Conservation (phyloP, 2,888 invertebrate genomes). For the Platycnemis pennipes region DNA sequence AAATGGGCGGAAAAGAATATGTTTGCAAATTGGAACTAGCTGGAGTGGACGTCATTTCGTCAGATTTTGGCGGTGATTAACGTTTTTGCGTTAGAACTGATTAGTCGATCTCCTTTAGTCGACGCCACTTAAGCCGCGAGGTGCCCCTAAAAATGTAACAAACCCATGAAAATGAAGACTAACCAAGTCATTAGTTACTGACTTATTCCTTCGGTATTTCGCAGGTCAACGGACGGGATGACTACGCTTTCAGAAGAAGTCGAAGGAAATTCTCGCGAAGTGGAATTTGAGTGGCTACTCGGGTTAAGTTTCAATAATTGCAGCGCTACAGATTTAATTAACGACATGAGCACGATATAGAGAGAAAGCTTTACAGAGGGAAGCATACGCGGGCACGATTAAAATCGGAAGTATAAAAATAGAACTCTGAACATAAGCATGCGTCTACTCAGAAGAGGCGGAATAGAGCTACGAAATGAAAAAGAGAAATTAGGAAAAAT, state of each 20-base stretch:
- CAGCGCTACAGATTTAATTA: background rate
- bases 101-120: conserved; percentile 32
- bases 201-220: background rate
- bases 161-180: too few relatives aligned
- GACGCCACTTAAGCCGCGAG: background rate
- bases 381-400: background rate
- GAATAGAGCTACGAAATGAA: background rate
- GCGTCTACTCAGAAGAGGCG: background rate
- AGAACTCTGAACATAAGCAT: background rate
- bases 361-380: background rate
- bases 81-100: too few relatives aligned
- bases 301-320: background rate
- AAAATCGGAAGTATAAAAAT: background rate
- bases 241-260: too few relatives aligned
- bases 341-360: background rate
- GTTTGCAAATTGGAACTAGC: too few relatives aligned
- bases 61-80: background rate
- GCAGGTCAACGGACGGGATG: too few relatives aligned
- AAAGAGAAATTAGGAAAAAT: background rate
- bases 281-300: background rate
- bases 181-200: background rate
- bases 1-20: too few relatives aligned
- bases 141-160: background rate
- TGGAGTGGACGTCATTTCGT: background rate
- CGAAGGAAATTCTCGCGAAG: background rate